Base-by-base conservation (phyloP, 23 tunicate genomes). In the Ascidia mentula region DNA sequence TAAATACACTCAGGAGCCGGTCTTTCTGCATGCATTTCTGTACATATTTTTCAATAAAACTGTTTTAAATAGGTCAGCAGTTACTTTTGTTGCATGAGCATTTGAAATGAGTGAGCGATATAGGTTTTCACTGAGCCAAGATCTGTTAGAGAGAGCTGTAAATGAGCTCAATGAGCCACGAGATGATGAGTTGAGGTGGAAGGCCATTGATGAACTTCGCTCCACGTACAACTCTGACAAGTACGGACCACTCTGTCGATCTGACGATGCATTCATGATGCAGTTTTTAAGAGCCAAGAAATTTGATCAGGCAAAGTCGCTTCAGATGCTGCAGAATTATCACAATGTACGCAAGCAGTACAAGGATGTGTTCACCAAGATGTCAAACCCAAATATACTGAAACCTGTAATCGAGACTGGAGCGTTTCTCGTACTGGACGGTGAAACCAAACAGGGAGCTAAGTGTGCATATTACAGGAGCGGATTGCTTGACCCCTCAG, bases 161-260 rank as follows among this genome's bases (percentile, higher is more conserved):
- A 45, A 46, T 12, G 91, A 87, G 38, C 80, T 87, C 31, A 73
- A 87, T 60, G 91, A 87, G 32, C 91, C 91, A n/a, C 28, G 76
- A 37, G 85, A 80, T 46, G 75, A 87, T 45, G 86, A 60, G 0
- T 75, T 75, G 0, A 40, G 85, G 32, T 61, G 60, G 70, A 34
- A 74, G 37, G 91, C 91, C 31, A 87, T 87, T 39, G 91, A 87
- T 74, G 32, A 65, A 22, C 60, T 87, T 36, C 75, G 45, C 46
- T 32, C 33, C 9, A 59, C 36, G 13, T 87, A 81, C 36, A 39
- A 75, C 28, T 31, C 85, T 31, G 39, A 76, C 6, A 80, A 87
- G 38, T 70, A 74, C 20, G 86, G 85, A 18, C 38, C 65, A 4
- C 65, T 87, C 28, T 73, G 80, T 15, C 46, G 85, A 0, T 37